Base-by-base conservation (phyloP, 2,113 vertebrate species). In the Malurus alboscapulatus region DNA sequence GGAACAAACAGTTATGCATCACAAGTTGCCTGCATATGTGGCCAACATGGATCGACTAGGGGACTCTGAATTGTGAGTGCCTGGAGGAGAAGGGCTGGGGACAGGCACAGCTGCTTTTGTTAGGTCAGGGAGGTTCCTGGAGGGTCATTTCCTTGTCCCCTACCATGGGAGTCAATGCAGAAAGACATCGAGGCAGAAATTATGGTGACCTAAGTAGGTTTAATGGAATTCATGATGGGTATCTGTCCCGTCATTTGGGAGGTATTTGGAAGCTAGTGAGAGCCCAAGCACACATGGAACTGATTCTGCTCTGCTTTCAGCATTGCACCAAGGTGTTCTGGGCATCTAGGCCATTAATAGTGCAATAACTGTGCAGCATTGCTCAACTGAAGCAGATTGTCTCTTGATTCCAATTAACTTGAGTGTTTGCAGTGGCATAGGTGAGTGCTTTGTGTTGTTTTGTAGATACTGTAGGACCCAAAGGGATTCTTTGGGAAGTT, bases 11-110 rank as follows among this genome's bases (percentile, higher is more conserved):
- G 92, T 96, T 82, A 94, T 98, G 25, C 99, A 99, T 63, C 99
- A 99, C 97, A 99, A 98, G 72, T 95, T 99, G 88, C 99, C 99
- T 24, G 86, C 98, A 0, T 99, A 99, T 6, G 98, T 99, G 82
- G 98, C 99, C 96, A 99, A 98, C 95, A 99, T 99, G 99, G 99
- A 99, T 97, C 99, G 98, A 14, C 98, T 99, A 11, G 99, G 99
- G 87, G 99, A 99, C 97, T 99, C 98, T 17, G 99, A 99, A 97
- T 98, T 99, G 99, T 99, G 98, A 99, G 98, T 98, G 66, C 66
- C n/a, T 68, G 40, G 34, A 32, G 40, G 32, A 59, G 40, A 72
- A 53, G 58, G 79, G 48, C n/a, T 53, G 27, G 32, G 22, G 47
- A 73, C 17, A 25, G n/a, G 17, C 32, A 76, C 29, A 74, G 27